Percentiles rank a stretch among this genome's conserved stretches.
phyloP scores from a whole-genome alignment of 30 jellyfish, hydroid and myxozoan species.

The Chrysaora quinquecirrha region DNA sequence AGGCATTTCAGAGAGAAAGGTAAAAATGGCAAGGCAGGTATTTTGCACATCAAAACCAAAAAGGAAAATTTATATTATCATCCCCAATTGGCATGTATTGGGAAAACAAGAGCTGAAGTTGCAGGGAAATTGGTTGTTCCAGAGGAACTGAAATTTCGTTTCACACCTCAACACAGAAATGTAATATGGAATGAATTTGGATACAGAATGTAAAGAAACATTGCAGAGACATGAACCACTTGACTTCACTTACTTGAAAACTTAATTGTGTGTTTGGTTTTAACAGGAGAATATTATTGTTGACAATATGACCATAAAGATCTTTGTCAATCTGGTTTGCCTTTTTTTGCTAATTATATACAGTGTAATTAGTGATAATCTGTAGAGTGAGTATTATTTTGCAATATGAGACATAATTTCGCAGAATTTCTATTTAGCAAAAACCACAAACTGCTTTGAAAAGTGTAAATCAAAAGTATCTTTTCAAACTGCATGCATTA shows the following conservation, averaged over 20 bases:
- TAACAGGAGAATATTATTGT: too few species aligned
- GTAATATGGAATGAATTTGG: background rate
- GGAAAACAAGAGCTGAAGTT: background rate
- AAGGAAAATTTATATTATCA: background rate
- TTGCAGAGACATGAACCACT: background rate
- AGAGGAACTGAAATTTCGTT: background rate
- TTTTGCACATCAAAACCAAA: background rate
- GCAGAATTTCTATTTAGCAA: too few species aligned
- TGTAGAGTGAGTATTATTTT: background rate
- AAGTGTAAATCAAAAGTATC: too few species aligned
- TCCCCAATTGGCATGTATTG: background rate
- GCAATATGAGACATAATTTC: background rate
- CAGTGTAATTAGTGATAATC: background rate
- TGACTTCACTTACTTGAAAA: background rate
- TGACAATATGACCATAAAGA: too few species aligned
- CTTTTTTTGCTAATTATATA: background rate
- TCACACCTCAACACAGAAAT: background rate
- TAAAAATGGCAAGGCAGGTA: background rate
- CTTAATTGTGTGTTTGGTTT: too few species aligned
- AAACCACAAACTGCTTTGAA: too few species aligned
- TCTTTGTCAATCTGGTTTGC: too few species aligned
- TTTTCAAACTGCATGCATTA: too few species aligned
- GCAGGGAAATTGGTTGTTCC: background rate
- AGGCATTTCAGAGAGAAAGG: background rate
- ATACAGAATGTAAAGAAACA: background rate